A percentile compares a stretch with the other conserved stretches of the same genome.
phyloP scores from a whole-genome alignment of 2,113 vertebrate genomes.

The Ceyx melanurus region DNA sequence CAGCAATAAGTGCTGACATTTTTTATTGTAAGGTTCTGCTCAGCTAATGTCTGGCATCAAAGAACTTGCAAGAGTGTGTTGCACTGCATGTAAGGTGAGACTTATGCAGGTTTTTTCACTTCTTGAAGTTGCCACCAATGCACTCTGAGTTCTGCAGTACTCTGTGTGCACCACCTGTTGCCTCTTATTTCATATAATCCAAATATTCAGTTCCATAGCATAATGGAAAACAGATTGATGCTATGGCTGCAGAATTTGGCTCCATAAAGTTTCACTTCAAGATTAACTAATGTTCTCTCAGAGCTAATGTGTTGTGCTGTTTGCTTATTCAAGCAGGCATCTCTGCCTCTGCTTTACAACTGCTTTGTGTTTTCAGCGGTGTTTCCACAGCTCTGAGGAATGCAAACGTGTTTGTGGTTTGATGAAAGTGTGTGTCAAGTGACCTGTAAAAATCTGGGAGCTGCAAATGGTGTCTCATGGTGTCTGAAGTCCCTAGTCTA shows the following conservation, averaged over 20 bases:
- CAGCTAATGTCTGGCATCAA: not conserved
- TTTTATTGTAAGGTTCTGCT: not conserved
- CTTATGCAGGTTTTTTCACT: fast-evolving
- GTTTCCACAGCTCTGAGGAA: conserved; percentile 28
- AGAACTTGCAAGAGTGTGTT: not conserved
- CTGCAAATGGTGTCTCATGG: not conserved
- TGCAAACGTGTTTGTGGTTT: not conserved
- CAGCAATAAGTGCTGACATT: not conserved
- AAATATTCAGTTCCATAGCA: not conserved
- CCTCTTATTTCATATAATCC: not conserved
- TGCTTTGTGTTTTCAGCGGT: conserved; percentile 13
- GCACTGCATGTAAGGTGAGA: not conserved
- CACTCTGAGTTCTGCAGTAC: not conserved
- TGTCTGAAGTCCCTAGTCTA: not conserved
- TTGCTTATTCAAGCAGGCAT: conserved; percentile 15
- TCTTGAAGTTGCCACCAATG: not conserved
- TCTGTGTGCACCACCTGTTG: not conserved
- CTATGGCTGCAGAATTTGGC: not conserved
- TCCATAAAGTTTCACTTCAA: not conserved
- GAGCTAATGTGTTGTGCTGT: not conserved
- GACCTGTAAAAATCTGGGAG: conserved; percentile 5
- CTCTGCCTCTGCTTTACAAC: conserved; percentile 5
- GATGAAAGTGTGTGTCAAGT: not conserved
- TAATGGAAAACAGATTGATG: conserved; percentile 33
- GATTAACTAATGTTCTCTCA: conserved; percentile 22